Conservation (phyloP, 2,113 vertebrate genomes). For the Eudyptes chrysolophus region DNA sequence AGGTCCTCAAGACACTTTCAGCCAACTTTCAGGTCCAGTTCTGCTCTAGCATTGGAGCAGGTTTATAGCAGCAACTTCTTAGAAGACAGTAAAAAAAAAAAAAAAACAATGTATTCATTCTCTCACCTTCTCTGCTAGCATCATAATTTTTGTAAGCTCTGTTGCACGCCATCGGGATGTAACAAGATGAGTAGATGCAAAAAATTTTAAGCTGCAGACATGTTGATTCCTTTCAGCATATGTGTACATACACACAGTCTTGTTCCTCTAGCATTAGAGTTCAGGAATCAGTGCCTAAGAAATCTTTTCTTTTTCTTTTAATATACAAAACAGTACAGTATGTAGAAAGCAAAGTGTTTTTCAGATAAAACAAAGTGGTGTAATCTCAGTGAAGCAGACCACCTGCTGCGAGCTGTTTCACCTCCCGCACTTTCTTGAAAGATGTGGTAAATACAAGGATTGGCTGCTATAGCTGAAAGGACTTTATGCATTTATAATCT, state of each 20-base stretch:
- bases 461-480: background rate
- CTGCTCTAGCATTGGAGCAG: background rate
- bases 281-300: background rate
- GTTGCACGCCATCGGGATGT: background rate
- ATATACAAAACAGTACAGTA: background rate
- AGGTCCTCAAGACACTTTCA: background rate
- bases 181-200: background rate
- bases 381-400: background rate
- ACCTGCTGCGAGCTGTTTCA: background rate
- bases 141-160: background rate
- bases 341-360: background rate
- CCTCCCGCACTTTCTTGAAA: background rate
- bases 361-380: background rate
- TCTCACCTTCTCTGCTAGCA: background rate
- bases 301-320: accelerated
- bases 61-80: background rate
- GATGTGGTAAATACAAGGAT: background rate
- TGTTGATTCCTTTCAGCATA: background rate
- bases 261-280: background rate
- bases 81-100: background rate
- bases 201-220: background rate
- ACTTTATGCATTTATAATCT: background rate
- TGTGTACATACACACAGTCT: background rate
- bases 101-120: accelerated
- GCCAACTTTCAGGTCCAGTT: background rate